Base-by-base conservation (phyloP, 2,797 vertebrate genomes). In the Poeciliopsis infans region DNA sequence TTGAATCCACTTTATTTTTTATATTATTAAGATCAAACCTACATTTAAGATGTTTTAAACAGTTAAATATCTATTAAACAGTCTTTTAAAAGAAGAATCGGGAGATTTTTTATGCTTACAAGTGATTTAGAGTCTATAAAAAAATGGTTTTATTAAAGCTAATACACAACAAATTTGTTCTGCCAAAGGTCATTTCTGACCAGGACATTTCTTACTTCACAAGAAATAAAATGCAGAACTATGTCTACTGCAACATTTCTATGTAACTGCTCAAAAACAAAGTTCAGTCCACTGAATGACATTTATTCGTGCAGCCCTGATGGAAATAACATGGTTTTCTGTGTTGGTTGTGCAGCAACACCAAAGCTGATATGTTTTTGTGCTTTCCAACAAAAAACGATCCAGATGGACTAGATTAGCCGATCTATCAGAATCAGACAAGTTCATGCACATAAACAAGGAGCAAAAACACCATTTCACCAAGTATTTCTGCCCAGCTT, bases 1-100 rank as follows among this genome's bases (percentile, higher is more conserved):
- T 64, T 79, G 51, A 74, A n/a, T 83, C 45, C 33, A 68, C 15
- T 36, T 47, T 47, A 75, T 25, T 69, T 86, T 70, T 41, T 5
- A 0, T 71, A 43, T 82, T 31, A 72, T 0, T 47, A n/a, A 57
- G 43, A 75, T 12, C 8, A 74, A 64, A n/a, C 16, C 16, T n/a
- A 41, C 72, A 20, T 39, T 45, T 13, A 33, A 72, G 18, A 72
- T 49, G 47, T 20, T 23, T 49, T 51, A 59, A 13, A 57, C 28
- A 57, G 25, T 13, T 28, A 53, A 53, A 57, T 57, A 6, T 57
- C 11, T 18, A 51, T 23, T 51, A 10, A 51, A 39, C 33, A 4
- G 36, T 20, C 20, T 36, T 36, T 4, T 20, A 11, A 66, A 64
- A 64, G 61, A 36, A 55, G 8, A 51, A 64, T 36, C 2, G 0